A percentile compares a stretch with the other conserved stretches of the same genome.
Evolutionary conservation across 2,113 vertebrate species (phyloP).

Genomic region (Rhodinocichla rosea): DNA sequence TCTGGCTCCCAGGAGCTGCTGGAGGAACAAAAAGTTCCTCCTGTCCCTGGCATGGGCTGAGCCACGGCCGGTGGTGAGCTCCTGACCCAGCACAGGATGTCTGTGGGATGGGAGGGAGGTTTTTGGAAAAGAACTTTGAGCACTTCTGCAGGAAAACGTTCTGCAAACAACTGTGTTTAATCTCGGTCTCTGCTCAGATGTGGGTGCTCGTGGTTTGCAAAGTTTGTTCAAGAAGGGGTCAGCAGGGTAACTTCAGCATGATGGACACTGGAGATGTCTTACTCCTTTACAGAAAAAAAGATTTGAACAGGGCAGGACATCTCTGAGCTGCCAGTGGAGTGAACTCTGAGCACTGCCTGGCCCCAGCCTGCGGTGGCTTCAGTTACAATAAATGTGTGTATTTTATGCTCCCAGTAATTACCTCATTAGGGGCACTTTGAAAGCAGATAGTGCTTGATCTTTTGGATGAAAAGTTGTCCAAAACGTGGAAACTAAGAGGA

Average conservation of each 20-base stretch:
- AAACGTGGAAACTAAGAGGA: not conserved
- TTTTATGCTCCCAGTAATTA: constrained; percentile 30
- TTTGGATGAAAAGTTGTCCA: constrained; percentile 1
- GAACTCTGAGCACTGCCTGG: not conserved
- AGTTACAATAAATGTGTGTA: constrained; percentile 38
- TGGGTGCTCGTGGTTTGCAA: constrained; percentile 28
- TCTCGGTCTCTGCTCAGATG: not conserved
- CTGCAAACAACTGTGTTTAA: constrained; percentile 33
- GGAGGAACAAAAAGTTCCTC: constrained; percentile 21
- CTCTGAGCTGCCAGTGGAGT: not conserved
- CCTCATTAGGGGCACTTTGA: constrained; percentile 36
- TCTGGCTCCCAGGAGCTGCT: not conserved
- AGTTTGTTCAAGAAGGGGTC: constrained; percentile 26
- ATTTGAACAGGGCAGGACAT: not conserved
- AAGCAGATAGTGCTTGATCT: constrained; percentile 42
- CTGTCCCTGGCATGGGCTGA: not conserved
- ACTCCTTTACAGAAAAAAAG: not conserved
- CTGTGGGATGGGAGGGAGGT: constrained; percentile 43
- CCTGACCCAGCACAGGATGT: constrained; percentile 57
- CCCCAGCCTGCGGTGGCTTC: constrained; percentile 1
- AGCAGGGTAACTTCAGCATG: not conserved
- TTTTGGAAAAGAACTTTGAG: constrained; percentile 23
- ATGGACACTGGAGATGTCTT: not conserved
- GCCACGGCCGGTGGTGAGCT: not conserved
- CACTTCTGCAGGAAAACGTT: constrained; percentile 1